Evolutionary conservation across 2,797 vertebrate genomes (phyloP).

Genomic region (Crenichthys baileyi): DNA sequence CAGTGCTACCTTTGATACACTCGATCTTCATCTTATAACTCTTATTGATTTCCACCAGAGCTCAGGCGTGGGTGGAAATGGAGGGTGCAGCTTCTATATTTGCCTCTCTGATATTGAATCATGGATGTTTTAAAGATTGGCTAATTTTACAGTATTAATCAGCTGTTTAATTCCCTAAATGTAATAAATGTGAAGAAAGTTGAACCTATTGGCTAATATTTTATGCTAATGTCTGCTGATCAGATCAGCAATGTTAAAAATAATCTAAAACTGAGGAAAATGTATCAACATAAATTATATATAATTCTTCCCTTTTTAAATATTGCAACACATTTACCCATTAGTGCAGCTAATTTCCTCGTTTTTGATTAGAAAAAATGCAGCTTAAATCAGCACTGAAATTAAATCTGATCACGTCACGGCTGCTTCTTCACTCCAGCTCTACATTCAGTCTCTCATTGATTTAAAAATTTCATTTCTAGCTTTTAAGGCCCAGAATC

Average conservation of each 20-base stretch:
- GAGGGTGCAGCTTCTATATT: not conserved
- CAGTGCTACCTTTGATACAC: too few species aligned
- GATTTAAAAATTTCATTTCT: not conserved
- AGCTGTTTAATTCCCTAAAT: not conserved
- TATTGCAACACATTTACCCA: not conserved
- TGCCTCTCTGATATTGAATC: conserved; percentile 2
- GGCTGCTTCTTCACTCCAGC: not conserved
- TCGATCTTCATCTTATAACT: not conserved
- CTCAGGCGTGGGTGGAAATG: not conserved
- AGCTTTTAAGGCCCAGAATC: not conserved
- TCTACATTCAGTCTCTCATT: not conserved
- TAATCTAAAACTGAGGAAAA: too few species aligned
- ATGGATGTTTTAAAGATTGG: not conserved
- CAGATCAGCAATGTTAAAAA: too few species aligned
- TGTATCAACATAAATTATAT: too few species aligned
- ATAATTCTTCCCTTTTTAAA: not conserved
- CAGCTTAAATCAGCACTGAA: not conserved
- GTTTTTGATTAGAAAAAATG: not conserved
- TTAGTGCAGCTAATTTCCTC: not conserved
- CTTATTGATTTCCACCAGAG: conserved; percentile 1
- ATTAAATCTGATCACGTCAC: not conserved
- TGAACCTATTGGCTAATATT: not conserved
- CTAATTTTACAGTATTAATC: not conserved
- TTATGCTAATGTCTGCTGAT: not conserved
- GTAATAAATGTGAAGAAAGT: not conserved